Percentiles rank a stretch among this genome's conserved stretches.
Evolutionary conservation across 30 jellyfish, hydroid and myxozoan species (phyloP).

Genomic region (Aurelia sp.): DNA sequence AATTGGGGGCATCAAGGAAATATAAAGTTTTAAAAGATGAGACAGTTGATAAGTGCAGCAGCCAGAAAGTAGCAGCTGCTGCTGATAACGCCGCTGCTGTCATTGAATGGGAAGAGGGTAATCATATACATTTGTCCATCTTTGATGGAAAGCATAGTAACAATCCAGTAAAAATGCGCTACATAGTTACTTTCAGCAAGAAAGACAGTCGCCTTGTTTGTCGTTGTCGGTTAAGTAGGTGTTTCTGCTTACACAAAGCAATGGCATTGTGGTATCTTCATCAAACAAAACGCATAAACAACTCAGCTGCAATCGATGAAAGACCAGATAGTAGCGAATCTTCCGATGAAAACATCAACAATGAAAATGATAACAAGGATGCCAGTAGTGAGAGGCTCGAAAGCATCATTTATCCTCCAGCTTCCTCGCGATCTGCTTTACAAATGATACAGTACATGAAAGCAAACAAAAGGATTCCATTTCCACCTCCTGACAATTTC

Average conservation of each 20-base stretch:
- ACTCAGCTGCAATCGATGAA: neutral
- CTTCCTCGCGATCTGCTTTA: neutral
- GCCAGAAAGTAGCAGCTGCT: no score
- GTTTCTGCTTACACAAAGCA: slow-evolving; percentile 33
- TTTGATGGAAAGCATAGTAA: neutral
- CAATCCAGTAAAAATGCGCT: neutral
- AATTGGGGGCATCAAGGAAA: no score
- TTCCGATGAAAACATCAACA: neutral
- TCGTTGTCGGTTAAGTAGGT: neutral
- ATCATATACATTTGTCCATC: slow-evolving; percentile 9
- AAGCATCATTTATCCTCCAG: neutral
- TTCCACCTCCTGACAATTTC: neutral
- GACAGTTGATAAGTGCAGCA: no score
- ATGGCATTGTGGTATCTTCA: slow-evolving; percentile 36
- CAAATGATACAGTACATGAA: neutral
- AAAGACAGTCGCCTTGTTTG: slow-evolving; percentile 3
- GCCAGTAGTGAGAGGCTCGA: neutral
- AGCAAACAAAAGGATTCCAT: neutral
- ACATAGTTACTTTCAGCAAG: slow-evolving; percentile 10
- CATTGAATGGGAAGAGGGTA: slow-evolving; percentile 5
- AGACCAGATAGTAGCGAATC: neutral
- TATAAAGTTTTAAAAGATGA: no score
- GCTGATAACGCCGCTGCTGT: slow-evolving; percentile 1
- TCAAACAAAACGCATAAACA: neutral
- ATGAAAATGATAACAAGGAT: neutral